phyloP scores from a whole-genome alignment of 2,888 invertebrate species.

The Drosophila neonasuta region DNA sequence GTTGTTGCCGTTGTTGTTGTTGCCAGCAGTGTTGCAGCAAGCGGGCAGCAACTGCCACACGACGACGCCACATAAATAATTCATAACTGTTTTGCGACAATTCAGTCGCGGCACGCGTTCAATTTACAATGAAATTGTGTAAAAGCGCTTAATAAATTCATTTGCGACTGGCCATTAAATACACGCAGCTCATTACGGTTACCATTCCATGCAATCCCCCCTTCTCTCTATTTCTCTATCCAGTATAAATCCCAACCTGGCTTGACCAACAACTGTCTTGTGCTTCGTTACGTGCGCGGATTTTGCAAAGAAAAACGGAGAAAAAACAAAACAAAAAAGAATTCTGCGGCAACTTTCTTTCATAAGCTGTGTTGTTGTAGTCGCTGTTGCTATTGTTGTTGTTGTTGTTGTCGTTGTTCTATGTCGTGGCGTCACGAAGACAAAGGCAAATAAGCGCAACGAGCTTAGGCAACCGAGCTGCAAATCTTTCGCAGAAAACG shows the following conservation, averaged over 20 bases:
- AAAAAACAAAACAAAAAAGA: constrained; percentile 13
- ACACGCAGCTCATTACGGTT: constrained; percentile 67
- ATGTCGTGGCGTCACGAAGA: constrained; percentile 75
- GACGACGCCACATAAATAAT: constrained; percentile 71
- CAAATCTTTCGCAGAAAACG: constrained; percentile 67
- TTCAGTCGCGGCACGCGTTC: constrained; percentile 77
- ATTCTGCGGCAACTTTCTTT: constrained; percentile 74
- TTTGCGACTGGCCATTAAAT: constrained; percentile 68
- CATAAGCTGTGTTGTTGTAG: constrained; percentile 41
- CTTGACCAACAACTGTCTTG: constrained; percentile 30
- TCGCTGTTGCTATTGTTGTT: constrained; percentile 13
- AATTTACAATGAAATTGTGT: constrained; percentile 75
- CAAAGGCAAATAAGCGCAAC: constrained; percentile 77
- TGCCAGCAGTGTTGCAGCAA: constrained; percentile 23
- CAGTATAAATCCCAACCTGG: constrained; percentile 1
- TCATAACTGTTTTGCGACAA: constrained; percentile 79
- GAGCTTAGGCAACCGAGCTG: constrained; percentile 27
- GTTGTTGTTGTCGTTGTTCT: constrained; percentile 48
- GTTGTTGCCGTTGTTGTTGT: constrained; percentile 2
- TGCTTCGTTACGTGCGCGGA: constrained; percentile 68
- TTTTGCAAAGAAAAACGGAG: constrained; percentile 53
- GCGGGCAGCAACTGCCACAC: constrained; percentile 13
- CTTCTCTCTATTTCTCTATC: neutral
- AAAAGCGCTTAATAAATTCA: constrained; percentile 77
- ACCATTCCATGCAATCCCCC: neutral